Conservation (phyloP, 2,113 vertebrate genomes). For the Pseudorasbora parva region DNA sequence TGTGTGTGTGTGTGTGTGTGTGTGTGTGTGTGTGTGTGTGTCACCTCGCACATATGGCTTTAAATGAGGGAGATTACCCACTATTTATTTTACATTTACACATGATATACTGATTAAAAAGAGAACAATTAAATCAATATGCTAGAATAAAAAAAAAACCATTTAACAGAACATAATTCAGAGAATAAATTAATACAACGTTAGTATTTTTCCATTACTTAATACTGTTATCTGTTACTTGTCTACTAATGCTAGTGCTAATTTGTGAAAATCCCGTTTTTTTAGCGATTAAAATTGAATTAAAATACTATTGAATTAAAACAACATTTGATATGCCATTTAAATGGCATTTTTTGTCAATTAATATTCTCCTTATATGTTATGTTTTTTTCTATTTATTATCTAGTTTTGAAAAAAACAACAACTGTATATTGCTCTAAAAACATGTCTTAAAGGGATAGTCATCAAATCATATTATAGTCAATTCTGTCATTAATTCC, state of each 20-base stretch:
- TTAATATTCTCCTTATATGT: background rate
- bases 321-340: background rate
- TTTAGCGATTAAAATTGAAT: background rate
- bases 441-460: background rate
- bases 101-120: conserved; percentile 16
- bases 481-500: no score
- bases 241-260: background rate
- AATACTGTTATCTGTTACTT: background rate
- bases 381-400: background rate
- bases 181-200: background rate
- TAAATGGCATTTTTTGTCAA: background rate
- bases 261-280: background rate
- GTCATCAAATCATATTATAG: no score
- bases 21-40: conserved; percentile 43
- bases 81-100: conserved; percentile 35
- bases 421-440: background rate
- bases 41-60: conserved; percentile 24
- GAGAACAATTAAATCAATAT: conserved; percentile 59
- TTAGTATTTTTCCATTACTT: background rate
- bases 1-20: no score
- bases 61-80: conserved; percentile 6
- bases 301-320: no score
- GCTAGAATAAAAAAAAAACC: background rate
- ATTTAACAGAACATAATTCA: background rate
- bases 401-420: background rate